phyloP scores from a whole-genome alignment of 2,113 vertebrate species.

The Anarrhichthys ocellatus region DNA sequence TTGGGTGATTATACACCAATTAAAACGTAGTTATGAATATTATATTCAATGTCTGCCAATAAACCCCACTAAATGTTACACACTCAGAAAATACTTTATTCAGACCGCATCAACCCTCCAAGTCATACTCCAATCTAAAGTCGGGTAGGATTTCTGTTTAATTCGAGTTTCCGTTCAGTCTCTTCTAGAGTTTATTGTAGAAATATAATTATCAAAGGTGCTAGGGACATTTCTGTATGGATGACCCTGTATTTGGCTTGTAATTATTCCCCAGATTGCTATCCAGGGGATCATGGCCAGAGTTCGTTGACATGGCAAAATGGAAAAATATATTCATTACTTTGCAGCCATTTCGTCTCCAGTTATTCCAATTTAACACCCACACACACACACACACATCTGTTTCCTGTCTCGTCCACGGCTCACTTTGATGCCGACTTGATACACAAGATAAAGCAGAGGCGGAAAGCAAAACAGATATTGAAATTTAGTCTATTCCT shows the following conservation, averaged over 20 bases:
- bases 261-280: constrained; percentile 33
- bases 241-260: constrained; percentile 10
- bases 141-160: not conserved
- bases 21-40: no score
- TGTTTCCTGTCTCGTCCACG: not conserved
- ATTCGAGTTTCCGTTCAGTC: not conserved
- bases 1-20: no score
- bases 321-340: constrained; percentile 10
- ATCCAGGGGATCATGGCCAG: not conserved
- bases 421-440: constrained; percentile 11
- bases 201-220: constrained; percentile 5
- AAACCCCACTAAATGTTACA: not conserved
- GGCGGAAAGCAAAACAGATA: constrained; percentile 3
- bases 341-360: not conserved
- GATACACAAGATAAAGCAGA: constrained; percentile 23
- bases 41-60: no score
- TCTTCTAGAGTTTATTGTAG: not conserved
- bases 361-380: constrained; percentile 1
- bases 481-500: constrained; percentile 16
- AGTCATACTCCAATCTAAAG: not conserved
- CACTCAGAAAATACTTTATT: not conserved
- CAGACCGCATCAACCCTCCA: not conserved
- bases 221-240: not conserved
- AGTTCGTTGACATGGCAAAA: constrained; percentile 15
- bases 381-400: not conserved